Evolutionary conservation across 2,888 invertebrate species (phyloP).

Genomic region (Lepidochitona cinerea): DNA sequence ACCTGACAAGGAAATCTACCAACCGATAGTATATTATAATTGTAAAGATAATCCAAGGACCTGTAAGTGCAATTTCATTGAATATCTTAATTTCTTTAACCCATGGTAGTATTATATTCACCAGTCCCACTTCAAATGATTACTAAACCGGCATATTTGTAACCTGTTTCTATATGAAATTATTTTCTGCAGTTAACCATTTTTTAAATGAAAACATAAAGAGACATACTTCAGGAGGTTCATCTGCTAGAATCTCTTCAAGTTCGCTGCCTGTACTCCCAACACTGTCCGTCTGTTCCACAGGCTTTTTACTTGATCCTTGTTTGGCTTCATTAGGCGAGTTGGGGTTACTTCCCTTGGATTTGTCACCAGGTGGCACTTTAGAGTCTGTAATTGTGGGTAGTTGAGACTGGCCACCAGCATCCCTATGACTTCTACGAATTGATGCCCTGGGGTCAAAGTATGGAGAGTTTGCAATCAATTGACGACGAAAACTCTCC

Average conservation of each 20-base stretch:
- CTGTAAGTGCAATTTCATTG: too few relatives aligned
- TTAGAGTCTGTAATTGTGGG: background rate
- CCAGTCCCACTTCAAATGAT: too few relatives aligned
- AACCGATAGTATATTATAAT: too few relatives aligned
- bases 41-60: too few relatives aligned
- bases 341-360: too few relatives aligned
- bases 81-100: too few relatives aligned
- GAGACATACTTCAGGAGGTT: background rate
- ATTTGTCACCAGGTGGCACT: background rate
- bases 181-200: too few relatives aligned
- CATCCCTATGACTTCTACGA: background rate
- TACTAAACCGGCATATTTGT: too few relatives aligned
- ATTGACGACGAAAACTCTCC: conserved; percentile 59
- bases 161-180: too few relatives aligned
- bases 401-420: background rate
- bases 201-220: background rate
- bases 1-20: too few relatives aligned
- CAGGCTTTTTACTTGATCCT: background rate
- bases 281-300: background rate
- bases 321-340: too few relatives aligned
- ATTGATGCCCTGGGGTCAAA: background rate
- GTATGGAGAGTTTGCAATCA: conserved; percentile 51
- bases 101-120: too few relatives aligned
- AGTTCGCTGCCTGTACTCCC: background rate
- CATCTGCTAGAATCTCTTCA: background rate